These are phyloP conservation scores for Branchellion lobata DNA, from an alignment of 2,888 invertebrate species.

Conservation along the genomic window DNA sequence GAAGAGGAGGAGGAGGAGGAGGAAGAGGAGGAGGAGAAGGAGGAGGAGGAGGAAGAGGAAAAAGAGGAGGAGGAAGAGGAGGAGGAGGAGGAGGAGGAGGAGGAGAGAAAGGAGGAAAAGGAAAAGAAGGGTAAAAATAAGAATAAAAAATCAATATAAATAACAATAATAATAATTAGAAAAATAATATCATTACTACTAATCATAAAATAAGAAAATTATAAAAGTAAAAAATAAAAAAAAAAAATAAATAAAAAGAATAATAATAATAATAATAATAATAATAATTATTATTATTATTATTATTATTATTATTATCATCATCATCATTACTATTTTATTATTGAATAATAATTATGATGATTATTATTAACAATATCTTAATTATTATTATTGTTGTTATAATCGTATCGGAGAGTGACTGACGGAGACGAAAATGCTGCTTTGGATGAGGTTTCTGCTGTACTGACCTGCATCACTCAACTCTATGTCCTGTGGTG, in stretches of 20 bases:
- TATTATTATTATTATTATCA: background rate
- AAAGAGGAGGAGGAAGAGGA: background rate
- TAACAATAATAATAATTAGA: slow-evolving; percentile 5
- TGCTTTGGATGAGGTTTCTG: slow-evolving; percentile 63
- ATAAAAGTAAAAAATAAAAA: no score
- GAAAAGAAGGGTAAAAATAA: no score
- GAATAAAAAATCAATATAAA: background rate
- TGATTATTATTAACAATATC: no score
- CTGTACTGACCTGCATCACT: slow-evolving; percentile 63
- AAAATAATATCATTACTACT: background rate
- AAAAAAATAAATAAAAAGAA: no score
- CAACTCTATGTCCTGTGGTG: slow-evolving; percentile 62
- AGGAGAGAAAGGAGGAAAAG: background rate
- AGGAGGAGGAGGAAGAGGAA: background rate
- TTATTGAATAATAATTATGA: background rate
- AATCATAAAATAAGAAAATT: background rate
- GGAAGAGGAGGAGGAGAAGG: background rate
- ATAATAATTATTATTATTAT: background rate
- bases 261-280: background rate
- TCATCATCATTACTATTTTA: background rate
- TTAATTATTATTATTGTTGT: no score
- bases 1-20: background rate
- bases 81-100: background rate
- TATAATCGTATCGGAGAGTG: no score
- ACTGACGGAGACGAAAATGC: slow-evolving; percentile 64